Conservation (phyloP, 2,797 vertebrate genomes). For the Okamejei kenojei region DNA sequence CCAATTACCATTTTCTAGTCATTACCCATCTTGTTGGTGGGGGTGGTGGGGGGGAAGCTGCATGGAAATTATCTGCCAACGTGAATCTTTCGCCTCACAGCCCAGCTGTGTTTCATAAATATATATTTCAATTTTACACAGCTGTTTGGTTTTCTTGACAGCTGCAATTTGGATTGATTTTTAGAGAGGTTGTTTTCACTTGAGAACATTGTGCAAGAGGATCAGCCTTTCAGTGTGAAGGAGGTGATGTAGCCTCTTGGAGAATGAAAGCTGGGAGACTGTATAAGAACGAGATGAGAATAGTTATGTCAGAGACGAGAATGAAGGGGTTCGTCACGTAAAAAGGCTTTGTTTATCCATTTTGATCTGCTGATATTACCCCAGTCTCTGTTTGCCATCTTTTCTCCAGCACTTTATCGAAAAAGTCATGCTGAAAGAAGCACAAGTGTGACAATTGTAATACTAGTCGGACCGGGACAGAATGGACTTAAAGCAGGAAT, state of each 20-base stretch:
- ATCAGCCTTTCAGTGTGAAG: not conserved
- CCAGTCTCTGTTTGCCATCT: not conserved
- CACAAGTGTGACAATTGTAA: slow-evolving; percentile 92
- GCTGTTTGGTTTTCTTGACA: not conserved
- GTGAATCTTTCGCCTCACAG: not conserved
- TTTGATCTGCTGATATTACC: not conserved
- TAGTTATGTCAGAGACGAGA: too few species aligned
- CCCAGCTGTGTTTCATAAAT: not conserved
- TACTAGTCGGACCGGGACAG: slow-evolving; percentile 90
- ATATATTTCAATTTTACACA: not conserved
- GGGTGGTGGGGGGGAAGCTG: not conserved
- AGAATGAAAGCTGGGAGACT: not conserved
- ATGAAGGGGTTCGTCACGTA: not conserved
- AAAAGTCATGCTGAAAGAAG: slow-evolving; percentile 98
- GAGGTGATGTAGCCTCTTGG: not conserved
- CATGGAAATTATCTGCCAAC: not conserved
- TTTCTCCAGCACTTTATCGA: slow-evolving; percentile 86
- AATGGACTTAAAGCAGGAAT: slow-evolving; percentile 87
- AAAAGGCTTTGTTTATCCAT: not conserved
- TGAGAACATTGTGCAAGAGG: not conserved
- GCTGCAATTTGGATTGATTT: not conserved
- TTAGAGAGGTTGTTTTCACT: not conserved
- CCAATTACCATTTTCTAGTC: not conserved
- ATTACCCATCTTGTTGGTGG: not conserved
- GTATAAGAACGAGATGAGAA: not conserved